These are phyloP conservation scores for Acrobasis consociella DNA, from an alignment of 2,888 invertebrate species.

Conservation along the genomic window DNA sequence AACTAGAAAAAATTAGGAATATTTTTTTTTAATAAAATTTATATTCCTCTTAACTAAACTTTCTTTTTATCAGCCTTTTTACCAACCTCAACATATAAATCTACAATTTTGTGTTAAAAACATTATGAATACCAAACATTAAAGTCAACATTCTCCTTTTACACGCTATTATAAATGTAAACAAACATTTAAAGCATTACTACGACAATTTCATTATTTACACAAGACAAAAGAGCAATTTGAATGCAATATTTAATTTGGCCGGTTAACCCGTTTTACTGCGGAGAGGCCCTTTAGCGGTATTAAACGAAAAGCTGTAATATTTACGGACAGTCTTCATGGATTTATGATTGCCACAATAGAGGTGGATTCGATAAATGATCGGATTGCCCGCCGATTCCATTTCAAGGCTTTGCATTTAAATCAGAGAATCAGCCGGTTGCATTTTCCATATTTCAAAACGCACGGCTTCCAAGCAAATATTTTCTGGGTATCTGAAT, in stretches of 20 bases:
- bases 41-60: too few relatives aligned
- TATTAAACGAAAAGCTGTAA: slow-evolving; percentile 32
- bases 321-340: slow-evolving; percentile 38
- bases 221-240: slow-evolving; percentile 1
- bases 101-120: too few relatives aligned
- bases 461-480: slow-evolving; percentile 32
- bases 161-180: background rate
- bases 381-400: slow-evolving; percentile 48
- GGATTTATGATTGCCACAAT: slow-evolving; percentile 44
- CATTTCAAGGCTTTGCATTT: slow-evolving; percentile 65
- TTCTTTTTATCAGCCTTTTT: too few relatives aligned
- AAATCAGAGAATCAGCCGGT: slow-evolving; percentile 58
- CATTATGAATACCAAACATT: too few relatives aligned
- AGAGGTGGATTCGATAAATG: slow-evolving; percentile 50
- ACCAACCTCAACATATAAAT: too few relatives aligned
- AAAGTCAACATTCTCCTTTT: background rate
- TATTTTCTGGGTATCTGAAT: slow-evolving; percentile 17
- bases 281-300: slow-evolving; percentile 1
- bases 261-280: background rate
- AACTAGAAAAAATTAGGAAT: too few relatives aligned
- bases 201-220: background rate
- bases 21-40: too few relatives aligned
- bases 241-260: slow-evolving; percentile 7
- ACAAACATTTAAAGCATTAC: background rate
- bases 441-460: slow-evolving; percentile 60